Evolutionary conservation across 1,140 invertebrate species (phyloP), one percentile per base, ranked within the genome.

Genomic region (Penaeus vannamei): DNA sequence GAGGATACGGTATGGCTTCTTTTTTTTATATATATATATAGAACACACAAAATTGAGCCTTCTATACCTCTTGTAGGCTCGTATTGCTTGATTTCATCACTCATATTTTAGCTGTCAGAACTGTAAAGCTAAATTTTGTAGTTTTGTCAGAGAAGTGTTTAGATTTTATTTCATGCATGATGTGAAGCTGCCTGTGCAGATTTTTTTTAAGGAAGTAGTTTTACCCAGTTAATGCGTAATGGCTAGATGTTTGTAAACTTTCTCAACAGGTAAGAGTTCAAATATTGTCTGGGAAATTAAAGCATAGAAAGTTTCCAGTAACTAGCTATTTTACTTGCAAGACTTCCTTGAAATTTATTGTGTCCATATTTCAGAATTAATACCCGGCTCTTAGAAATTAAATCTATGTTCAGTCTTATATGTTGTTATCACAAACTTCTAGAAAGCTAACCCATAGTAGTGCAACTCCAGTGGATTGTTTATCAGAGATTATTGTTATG

Each of bases 401-500:
- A 84, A 59, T 89, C 64, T 84, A 69, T 89, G 87, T 89, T 89
- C 66, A 76, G 46, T 77, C 46, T 53, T 84, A 77, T 89, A 84
- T 72, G 66, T 72, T 89, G 82, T 89, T 89, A 89, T 89, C 69
- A 84, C 87, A 76, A 79, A 86, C 60, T 89, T 82, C 66, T 89
- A 89, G 87, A 84, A 84, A 89, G 82, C 82, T 89, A 89, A 89
- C 87, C 81, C 82, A 59, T 77, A 76, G 66, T 84, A 89, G 87
- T 89, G 69, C 53, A 89, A 77, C 87, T 84, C 82, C 82, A 79
- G 29, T 89, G 87, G 87, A 89, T 84, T 89, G 87, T 89, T 89
- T 89, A 84, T 69, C 87, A 89, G 81, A 89, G 60, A 89, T 89
- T 89, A 84, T 89, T 89, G 83, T 89, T 86, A 86, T 86, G 79